Evolutionary conservation across 2,888 invertebrate species (phyloP).

Genomic region (Pseudoips prasinana): DNA sequence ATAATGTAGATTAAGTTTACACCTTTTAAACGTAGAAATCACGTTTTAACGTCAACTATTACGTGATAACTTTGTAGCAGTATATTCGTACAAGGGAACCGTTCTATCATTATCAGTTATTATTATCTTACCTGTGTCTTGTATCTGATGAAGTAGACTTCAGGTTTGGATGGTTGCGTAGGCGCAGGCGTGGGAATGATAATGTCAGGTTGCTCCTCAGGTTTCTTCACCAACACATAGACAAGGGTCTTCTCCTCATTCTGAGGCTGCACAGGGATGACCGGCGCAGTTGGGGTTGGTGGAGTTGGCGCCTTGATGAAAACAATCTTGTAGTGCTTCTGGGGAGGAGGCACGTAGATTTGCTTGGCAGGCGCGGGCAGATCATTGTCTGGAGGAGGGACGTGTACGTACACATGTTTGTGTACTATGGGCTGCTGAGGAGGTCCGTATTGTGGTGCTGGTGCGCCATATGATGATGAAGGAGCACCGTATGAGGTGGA

Average conservation of each 20-base stretch:
- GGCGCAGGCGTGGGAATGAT: slow-evolving; percentile 90
- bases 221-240: slow-evolving; percentile 94
- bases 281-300: slow-evolving; percentile 83
- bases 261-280: slow-evolving; percentile 87
- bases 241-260: slow-evolving; percentile 95
- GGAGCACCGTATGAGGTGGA: slow-evolving; percentile 78
- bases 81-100: too few species aligned
- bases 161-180: slow-evolving; percentile 93
- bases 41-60: too few species aligned
- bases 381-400: slow-evolving; percentile 93
- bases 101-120: too few species aligned
- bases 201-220: slow-evolving; percentile 91
- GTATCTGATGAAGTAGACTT: slow-evolving; percentile 95
- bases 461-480: slow-evolving; percentile 71
- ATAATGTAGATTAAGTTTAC: too few species aligned
- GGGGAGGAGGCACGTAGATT: slow-evolving; percentile 82
- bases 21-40: too few species aligned
- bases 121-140: slow-evolving; percentile 88
- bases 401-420: slow-evolving; percentile 95
- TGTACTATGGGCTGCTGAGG: slow-evolving; percentile 90
- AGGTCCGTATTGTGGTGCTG: slow-evolving; percentile 85
- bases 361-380: slow-evolving; percentile 84
- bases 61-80: too few species aligned
- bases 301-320: slow-evolving; percentile 89
- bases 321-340: slow-evolving; percentile 92